Percentiles rank a stretch among this genome's conserved stretches.
Evolutionary conservation across 1,140 invertebrate genomes (phyloP).

Genomic region (Temnothorax curvispinosus): DNA sequence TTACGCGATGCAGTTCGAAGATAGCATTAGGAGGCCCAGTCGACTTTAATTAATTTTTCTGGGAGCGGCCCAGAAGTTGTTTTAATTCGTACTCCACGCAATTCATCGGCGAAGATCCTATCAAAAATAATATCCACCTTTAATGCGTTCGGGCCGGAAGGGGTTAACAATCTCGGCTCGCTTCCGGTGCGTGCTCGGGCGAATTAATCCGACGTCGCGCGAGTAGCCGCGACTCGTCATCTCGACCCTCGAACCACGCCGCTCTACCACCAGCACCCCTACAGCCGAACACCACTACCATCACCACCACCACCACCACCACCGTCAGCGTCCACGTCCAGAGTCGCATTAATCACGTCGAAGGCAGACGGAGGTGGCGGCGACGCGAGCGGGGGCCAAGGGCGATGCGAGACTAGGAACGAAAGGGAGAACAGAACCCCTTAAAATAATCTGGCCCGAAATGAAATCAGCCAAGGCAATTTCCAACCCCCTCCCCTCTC

Average conservation of each 20-base stretch:
- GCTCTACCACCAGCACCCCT: not conserved
- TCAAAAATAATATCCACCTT: slow-evolving; percentile 51
- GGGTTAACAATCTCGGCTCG: slow-evolving; percentile 53
- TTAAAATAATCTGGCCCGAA: slow-evolving; percentile 85
- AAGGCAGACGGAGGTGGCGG: slow-evolving; percentile 28
- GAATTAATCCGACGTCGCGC: slow-evolving; percentile 75
- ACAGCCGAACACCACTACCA: not conserved
- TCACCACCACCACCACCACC: not conserved
- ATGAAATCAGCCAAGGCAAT: slow-evolving; percentile 85
- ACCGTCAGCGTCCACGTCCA: slow-evolving; percentile 26
- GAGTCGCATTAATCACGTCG: slow-evolving; percentile 83
- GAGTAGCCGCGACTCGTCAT: slow-evolving; percentile 56
- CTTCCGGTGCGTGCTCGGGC: slow-evolving; percentile 52
- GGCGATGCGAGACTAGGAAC: slow-evolving; percentile 48
- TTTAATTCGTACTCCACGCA: slow-evolving; percentile 37
- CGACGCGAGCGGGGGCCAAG: slow-evolving; percentile 41
- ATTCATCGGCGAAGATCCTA: slow-evolving; percentile 49
- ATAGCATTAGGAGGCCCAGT: slow-evolving; percentile 11
- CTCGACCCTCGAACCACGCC: slow-evolving; percentile 38
- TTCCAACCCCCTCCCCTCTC: slow-evolving; percentile 75
- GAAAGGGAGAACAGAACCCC: slow-evolving; percentile 79
- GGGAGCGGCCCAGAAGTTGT: slow-evolving; percentile 25
- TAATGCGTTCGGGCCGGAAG: slow-evolving; percentile 57
- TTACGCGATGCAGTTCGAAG: slow-evolving; percentile 41
- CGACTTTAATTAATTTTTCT: slow-evolving; percentile 53